These are phyloP conservation scores for Eumacrocentrus americanus DNA, from an alignment of 2,888 invertebrate genomes.

Conservation along the genomic window DNA sequence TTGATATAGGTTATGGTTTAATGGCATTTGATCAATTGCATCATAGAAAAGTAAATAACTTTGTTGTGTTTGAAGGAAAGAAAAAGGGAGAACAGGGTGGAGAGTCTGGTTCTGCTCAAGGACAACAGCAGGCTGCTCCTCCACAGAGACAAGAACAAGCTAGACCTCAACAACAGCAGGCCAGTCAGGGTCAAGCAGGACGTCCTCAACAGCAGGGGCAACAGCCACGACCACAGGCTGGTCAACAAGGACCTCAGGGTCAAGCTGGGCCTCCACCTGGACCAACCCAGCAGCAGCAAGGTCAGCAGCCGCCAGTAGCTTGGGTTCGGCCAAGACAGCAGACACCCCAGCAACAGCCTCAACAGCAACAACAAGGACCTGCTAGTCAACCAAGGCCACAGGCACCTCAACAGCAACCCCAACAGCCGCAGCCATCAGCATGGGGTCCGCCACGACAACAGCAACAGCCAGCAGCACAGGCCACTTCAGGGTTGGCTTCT, in stretches of 20 bases:
- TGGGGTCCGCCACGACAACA: conserved; percentile 6
- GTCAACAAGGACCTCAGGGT: background rate
- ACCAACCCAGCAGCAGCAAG: background rate
- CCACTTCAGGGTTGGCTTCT: background rate
- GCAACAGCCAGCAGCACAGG: background rate
- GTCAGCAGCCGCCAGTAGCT: background rate
- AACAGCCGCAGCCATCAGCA: conserved; percentile 8
- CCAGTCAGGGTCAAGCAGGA: background rate
- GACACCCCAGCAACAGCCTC: conserved; percentile 9
- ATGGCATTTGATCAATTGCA: background rate
- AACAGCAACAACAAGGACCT: background rate
- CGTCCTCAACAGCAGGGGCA: background rate
- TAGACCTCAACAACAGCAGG: background rate
- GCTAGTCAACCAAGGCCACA: background rate
- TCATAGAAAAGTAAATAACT: too few species aligned
- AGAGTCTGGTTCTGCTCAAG: background rate
- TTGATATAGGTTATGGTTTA: background rate
- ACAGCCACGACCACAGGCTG: background rate
- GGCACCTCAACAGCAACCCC: conserved; percentile 13
- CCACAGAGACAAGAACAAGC: conserved; percentile 3
- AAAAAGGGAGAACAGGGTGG: conserved; percentile 14
- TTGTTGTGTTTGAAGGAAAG: conserved; percentile 14
- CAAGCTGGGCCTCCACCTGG: conserved; percentile 22
- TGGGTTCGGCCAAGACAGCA: background rate
- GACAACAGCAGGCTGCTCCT: conserved; percentile 1